These are phyloP conservation scores for Sprattus sprattus DNA, from an alignment of 2,113 vertebrate species.

Conservation along the genomic window DNA sequence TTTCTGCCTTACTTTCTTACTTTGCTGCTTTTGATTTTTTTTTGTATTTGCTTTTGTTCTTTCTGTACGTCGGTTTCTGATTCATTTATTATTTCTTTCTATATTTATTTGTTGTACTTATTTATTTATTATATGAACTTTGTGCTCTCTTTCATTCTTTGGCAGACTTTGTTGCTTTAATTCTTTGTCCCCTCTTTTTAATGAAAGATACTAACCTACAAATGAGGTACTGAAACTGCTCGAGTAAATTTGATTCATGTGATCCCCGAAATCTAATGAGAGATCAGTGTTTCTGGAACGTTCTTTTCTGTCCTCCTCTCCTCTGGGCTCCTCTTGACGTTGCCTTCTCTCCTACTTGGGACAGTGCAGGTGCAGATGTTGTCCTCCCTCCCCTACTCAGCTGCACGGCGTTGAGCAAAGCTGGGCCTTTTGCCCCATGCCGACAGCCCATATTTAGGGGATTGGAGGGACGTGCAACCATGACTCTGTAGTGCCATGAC, in stretches of 20 bases:
- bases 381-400: constrained; percentile 35
- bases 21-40: neutral
- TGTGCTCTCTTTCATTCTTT: neutral
- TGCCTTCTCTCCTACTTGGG: constrained; percentile 10
- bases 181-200: neutral
- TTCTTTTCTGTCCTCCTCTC: neutral
- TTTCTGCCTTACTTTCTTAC: neutral
- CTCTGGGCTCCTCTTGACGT: constrained; percentile 7
- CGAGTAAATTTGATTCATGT: neutral
- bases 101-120: neutral
- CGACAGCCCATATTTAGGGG: constrained; percentile 67
- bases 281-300: neutral
- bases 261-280: neutral
- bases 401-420: constrained; percentile 58
- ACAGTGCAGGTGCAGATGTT: constrained; percentile 52
- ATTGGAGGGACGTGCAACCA: constrained; percentile 59
- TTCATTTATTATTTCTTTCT: neutral
- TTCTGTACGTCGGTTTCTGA: neutral
- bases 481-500: constrained; percentile 75
- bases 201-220: neutral
- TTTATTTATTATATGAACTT: neutral
- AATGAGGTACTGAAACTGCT: neutral
- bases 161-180: too few species aligned
- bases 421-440: constrained; percentile 53
- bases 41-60: neutral